Evolutionary conservation across 2,888 invertebrate species (phyloP), one percentile per base, ranked within the genome.

Genomic region (Dryobotodes eremita): DNA sequence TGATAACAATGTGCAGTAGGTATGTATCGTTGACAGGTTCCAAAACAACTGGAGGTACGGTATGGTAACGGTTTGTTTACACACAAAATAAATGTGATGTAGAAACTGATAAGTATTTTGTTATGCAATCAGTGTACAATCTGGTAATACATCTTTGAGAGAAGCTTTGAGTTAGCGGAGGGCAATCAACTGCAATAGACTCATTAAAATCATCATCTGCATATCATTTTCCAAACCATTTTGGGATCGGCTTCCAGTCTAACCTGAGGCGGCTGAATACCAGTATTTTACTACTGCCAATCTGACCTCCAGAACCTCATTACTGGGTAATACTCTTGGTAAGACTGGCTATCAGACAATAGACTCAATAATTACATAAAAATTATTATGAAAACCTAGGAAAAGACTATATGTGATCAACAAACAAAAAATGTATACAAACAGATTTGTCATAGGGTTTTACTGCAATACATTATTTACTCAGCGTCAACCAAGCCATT

Each of bases 51-150:
- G n/a, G n/a, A n/a, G n/a, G n/a, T n/a, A n/a, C n/a, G n/a, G n/a
- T n/a, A n/a, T n/a, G n/a, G n/a, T n/a, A n/a, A n/a, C n/a, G n/a
- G n/a, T n/a, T n/a, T 84, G 65, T 84, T 66, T 76, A 71, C 57
- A 57, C 8, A 71, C 57, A 66, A 66, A 46, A 71, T 53, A 57
- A 57, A 70, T 23, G 31, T 42, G 42, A 20, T 64, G 0, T 8
- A 7, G 20, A 23, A 36, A 64, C 20, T 36, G 66, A 79, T 79
- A 46, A 81, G 11, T 15, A 53, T 79, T 53, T 77, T 77, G n/a
- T 57, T 55, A 59, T 36, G 55, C 42, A 77, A 77, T 48, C 17
- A 42, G 48, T 26, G 23, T 57, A 23, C 7, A 46, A 46, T 46
- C 46, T 48, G 48, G 20, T 31, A 46, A 10, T 11, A 70, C 36